These are phyloP conservation scores for Falcunculus frontatus DNA, from an alignment of 2,113 vertebrate genomes.

Conservation along the genomic window DNA sequence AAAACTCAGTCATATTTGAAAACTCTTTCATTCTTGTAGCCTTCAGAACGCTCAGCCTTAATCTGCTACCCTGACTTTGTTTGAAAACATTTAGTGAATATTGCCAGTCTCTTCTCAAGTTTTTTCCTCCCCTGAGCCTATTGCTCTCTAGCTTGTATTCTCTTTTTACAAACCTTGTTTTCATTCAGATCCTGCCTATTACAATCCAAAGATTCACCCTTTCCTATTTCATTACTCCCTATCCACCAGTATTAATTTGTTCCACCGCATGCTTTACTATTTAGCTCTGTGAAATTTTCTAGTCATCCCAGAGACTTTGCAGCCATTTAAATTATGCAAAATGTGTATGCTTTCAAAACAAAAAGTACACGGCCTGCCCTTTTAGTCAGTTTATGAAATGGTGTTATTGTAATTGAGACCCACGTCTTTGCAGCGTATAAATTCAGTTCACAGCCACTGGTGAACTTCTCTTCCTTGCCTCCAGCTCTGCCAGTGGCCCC, in stretches of 20 bases:
- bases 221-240: neutral
- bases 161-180: neutral
- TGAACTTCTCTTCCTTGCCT: neutral
- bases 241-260: neutral
- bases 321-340: neutral
- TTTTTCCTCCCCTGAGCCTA: neutral
- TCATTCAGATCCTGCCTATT: neutral
- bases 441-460: neutral
- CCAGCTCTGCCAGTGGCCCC: neutral
- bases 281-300: neutral
- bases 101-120: neutral
- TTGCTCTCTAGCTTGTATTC: neutral
- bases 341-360: neutral
- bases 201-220: neutral
- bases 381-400: neutral
- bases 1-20: constrained; percentile 57
- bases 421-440: neutral
- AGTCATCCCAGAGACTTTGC: neutral
- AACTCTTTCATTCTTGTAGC: constrained; percentile 74
- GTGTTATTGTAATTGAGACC: neutral
- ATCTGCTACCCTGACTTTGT: constrained; percentile 60
- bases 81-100: neutral
- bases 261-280: neutral
- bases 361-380: neutral
- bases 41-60: constrained; percentile 61